Evolutionary conservation across 2,888 invertebrate species (phyloP).

Genomic region (Lingula anatina): DNA sequence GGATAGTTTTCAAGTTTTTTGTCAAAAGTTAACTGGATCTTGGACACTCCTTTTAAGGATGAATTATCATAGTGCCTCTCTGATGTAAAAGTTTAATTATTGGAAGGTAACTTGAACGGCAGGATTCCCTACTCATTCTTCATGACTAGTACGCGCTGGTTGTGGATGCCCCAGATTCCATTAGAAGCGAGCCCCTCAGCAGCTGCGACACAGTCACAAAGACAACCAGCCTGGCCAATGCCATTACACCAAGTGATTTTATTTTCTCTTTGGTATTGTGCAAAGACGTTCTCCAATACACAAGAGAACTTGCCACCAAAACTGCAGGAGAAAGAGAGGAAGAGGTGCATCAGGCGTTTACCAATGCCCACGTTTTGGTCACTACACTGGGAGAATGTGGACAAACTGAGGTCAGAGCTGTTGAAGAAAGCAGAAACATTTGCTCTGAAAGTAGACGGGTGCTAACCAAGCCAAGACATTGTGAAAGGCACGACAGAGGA

Average conservation of each 20-base stretch:
- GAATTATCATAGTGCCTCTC: too few relatives aligned
- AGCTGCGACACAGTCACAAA: conserved; percentile 4
- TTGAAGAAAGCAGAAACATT: conserved; percentile 6
- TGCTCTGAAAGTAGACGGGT: neutral
- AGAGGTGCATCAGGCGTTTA: conserved; percentile 10
- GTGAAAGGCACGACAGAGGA: conserved; percentile 2
- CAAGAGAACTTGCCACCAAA: conserved; percentile 4
- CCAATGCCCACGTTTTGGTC: conserved; percentile 5
- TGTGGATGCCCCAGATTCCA: conserved; percentile 7
- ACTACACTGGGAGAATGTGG: conserved; percentile 1
- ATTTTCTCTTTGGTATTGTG: conserved; percentile 7
- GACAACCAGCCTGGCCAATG: conserved; percentile 2
- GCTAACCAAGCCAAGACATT: conserved; percentile 1
- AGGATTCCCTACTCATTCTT: too few relatives aligned
- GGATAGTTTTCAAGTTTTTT: too few relatives aligned
- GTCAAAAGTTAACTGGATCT: too few relatives aligned
- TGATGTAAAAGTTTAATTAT: too few relatives aligned
- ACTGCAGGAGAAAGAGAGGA: conserved; percentile 4
- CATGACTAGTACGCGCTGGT: too few relatives aligned
- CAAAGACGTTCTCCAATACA: conserved; percentile 7
- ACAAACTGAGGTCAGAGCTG: conserved; percentile 5
- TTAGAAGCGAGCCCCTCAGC: conserved; percentile 8
- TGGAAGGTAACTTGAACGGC: too few relatives aligned
- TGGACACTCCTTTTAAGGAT: too few relatives aligned
- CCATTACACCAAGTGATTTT: conserved; percentile 6